phyloP scores from a whole-genome alignment of 1,140 invertebrate genomes.

The Drosophila pachea region DNA sequence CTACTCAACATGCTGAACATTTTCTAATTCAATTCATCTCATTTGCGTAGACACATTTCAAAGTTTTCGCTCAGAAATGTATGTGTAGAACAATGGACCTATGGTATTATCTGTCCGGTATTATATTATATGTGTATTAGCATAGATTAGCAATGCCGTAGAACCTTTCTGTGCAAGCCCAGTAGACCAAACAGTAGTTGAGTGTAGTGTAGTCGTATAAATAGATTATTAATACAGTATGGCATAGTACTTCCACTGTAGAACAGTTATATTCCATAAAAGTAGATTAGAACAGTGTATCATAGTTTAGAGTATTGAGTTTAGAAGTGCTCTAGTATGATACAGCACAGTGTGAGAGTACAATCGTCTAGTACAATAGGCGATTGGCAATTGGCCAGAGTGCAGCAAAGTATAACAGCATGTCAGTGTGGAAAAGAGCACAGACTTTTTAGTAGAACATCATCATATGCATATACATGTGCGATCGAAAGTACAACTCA shows the following conservation, averaged over 20 bases:
- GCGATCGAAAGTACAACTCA: neutral
- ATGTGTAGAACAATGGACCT: too few relatives aligned
- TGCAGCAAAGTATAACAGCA: neutral
- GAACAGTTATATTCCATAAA: too few relatives aligned
- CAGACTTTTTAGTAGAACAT: neutral
- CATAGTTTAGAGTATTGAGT: neutral
- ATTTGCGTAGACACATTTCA: conserved; percentile 19
- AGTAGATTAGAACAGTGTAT: neutral
- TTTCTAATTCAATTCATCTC: conserved; percentile 4
- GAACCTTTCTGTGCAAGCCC: too few relatives aligned
- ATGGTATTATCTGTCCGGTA: too few relatives aligned
- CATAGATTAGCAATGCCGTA: too few relatives aligned
- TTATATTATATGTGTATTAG: too few relatives aligned
- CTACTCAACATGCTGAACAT: too few relatives aligned
- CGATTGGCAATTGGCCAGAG: neutral
- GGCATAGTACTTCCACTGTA: neutral
- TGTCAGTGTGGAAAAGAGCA: too few relatives aligned
- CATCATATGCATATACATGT: neutral
- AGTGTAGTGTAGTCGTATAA: too few relatives aligned
- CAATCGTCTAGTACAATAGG: neutral
- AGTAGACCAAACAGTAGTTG: too few relatives aligned
- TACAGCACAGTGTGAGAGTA: neutral
- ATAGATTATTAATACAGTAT: neutral
- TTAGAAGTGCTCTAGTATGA: neutral
- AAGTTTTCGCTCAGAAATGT: too few relatives aligned